Evolutionary conservation across 2,113 vertebrate species (phyloP).

Genomic region (Myotis davidii): DNA sequence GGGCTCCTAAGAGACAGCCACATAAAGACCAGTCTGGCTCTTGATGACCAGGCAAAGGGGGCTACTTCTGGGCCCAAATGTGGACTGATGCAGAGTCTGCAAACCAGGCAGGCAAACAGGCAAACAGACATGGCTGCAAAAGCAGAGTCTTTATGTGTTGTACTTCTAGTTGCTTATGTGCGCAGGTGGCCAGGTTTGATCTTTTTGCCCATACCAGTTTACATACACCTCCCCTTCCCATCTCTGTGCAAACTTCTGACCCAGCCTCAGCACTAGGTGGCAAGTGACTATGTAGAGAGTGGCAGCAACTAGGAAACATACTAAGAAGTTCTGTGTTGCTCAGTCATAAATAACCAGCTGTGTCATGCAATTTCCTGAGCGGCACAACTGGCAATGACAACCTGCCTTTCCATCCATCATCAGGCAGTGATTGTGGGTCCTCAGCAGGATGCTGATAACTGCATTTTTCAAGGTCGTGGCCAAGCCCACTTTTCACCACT

Average conservation of each 20-base stretch:
- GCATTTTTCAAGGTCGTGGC: conserved; percentile 51
- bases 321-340: conserved; percentile 17
- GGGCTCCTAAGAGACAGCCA: conserved; percentile 76
- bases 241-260: neutral
- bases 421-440: neutral
- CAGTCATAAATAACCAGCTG: conserved; percentile 41
- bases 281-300: neutral
- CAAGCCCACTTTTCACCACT: neutral
- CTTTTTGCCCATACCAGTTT: neutral
- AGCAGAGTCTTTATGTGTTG: neutral
- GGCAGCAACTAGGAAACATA: neutral
- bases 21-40: conserved; percentile 69
- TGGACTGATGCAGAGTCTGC: neutral
- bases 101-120: conserved; percentile 52
- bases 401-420: conserved; percentile 39
- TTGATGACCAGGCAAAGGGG: conserved; percentile 34
- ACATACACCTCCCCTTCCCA: neutral
- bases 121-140: neutral
- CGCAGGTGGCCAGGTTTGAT: neutral
- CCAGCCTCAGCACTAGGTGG: neutral
- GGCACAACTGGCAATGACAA: conserved; percentile 23
- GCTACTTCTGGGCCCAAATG: conserved; percentile 59
- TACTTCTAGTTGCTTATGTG: neutral
- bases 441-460: conserved; percentile 54
- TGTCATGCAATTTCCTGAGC: conserved; percentile 3